A percentile compares a stretch with the other conserved stretches of the same genome.
Evolutionary conservation across 2,797 vertebrate species (phyloP).

Genomic region (Enteromius mattozi): DNA sequence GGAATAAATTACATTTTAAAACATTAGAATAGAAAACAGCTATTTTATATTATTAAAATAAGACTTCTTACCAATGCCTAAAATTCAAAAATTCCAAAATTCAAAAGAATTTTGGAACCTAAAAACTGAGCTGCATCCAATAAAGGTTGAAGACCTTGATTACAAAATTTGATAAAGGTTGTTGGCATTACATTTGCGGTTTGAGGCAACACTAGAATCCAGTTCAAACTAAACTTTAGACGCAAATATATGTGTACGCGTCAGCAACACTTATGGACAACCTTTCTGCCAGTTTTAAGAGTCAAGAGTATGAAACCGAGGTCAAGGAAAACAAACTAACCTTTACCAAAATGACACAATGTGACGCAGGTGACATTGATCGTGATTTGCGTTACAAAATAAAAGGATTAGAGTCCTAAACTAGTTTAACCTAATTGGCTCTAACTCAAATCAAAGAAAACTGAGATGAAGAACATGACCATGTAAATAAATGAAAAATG

Average conservation of each 20-base stretch:
- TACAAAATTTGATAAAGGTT: neutral
- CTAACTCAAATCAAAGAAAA: neutral
- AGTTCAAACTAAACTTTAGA: constrained; percentile 36
- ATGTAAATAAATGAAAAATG: neutral
- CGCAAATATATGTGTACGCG: neutral
- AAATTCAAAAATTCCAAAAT: no score
- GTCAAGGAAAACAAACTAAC: constrained; percentile 60
- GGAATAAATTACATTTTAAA: neutral
- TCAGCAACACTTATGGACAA: constrained; percentile 9
- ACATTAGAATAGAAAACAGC: no score
- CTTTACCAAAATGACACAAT: constrained; percentile 39
- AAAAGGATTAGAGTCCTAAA: neutral
- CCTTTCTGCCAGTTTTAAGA: neutral
- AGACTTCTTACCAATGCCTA: no score
- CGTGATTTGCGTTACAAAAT: neutral
- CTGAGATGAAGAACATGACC: neutral
- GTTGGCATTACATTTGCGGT: neutral
- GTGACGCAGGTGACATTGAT: constrained; percentile 55
- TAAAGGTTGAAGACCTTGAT: neutral
- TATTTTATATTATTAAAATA: no score
- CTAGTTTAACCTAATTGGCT: neutral
- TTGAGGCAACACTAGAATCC: constrained; percentile 8
- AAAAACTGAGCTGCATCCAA: neutral
- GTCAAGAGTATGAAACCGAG: constrained; percentile 11
- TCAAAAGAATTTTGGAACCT: neutral